Conservation (phyloP, 2,888 invertebrate genomes). For the Lacanobia wlatinum region DNA sequence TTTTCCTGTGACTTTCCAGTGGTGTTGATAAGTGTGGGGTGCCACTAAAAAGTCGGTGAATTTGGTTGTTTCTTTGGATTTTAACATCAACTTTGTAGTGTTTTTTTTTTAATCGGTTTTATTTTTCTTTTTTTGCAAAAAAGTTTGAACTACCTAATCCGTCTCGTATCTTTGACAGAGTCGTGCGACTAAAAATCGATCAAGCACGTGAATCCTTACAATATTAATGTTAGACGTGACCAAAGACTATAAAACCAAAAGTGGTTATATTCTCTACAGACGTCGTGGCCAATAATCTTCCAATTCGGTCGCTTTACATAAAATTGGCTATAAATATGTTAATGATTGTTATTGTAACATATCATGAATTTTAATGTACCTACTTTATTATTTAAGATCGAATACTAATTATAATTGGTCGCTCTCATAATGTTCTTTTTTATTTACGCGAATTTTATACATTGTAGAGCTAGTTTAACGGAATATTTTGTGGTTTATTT, state of each 20-base stretch:
- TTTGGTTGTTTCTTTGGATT: no score
- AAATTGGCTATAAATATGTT: slow-evolving; percentile 48
- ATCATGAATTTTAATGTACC: slow-evolving; percentile 50
- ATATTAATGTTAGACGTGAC: neutral
- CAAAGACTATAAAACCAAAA: no score
- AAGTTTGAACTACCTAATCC: neutral
- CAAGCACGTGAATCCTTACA: neutral
- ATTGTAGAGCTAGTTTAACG: slow-evolving; percentile 16
- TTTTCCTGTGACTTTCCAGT: no score
- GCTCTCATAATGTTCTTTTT: slow-evolving; percentile 30
- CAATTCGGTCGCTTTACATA: slow-evolving; percentile 15
- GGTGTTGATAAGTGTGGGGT: no score
- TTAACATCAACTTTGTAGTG: no score
- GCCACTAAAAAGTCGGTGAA: no score
- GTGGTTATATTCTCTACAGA: no score
- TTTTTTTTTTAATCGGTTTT: no score
- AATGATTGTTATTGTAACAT: slow-evolving; percentile 48
- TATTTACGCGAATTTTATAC: slow-evolving; percentile 53
- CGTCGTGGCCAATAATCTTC: slow-evolving; percentile 3
- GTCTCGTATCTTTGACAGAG: neutral
- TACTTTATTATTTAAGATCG: slow-evolving; percentile 45
- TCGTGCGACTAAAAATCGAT: neutral
- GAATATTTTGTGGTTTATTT: slow-evolving; percentile 34
- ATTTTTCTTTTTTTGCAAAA: no score
- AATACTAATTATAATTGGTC: slow-evolving; percentile 56